Conservation (phyloP, 2,888 invertebrate genomes). For the Melanophora roralis region DNA sequence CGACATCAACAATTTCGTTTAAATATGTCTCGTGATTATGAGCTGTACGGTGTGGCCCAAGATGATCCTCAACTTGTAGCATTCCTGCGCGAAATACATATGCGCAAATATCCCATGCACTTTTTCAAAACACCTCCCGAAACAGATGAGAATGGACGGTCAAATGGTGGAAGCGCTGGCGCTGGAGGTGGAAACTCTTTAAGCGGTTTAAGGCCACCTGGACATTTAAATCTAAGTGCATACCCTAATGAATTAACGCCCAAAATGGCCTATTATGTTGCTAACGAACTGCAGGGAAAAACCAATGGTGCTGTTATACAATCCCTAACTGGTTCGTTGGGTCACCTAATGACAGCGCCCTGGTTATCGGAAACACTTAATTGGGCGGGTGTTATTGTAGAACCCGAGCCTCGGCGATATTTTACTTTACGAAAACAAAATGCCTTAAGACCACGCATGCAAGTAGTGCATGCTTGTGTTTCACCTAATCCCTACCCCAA, state of each 20-base stretch:
- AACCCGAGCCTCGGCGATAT: constrained; percentile 88
- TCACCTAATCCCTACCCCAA: constrained; percentile 86
- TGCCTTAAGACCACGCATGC: constrained; percentile 79
- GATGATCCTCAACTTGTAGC: constrained; percentile 86
- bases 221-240: constrained; percentile 69
- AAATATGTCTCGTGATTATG: constrained; percentile 88
- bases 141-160: constrained; percentile 6
- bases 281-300: constrained; percentile 74
- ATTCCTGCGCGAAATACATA: constrained; percentile 85
- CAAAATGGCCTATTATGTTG: constrained; percentile 75
- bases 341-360: constrained; percentile 82
- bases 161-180: background rate
- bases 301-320: constrained; percentile 85
- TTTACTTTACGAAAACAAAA: constrained; percentile 81
- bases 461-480: constrained; percentile 87
- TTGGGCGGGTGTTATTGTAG: constrained; percentile 87
- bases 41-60: constrained; percentile 84
- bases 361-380: constrained; percentile 84
- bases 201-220: constrained; percentile 28
- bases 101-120: constrained; percentile 78
- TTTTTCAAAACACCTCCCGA: constrained; percentile 67
- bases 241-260: constrained; percentile 72
- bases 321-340: constrained; percentile 80
- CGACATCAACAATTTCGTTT: constrained; percentile 87
- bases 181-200: constrained; percentile 5